Evolutionary conservation across 2,888 invertebrate genomes (phyloP).

Genomic region (Pyrrhia umbra): DNA sequence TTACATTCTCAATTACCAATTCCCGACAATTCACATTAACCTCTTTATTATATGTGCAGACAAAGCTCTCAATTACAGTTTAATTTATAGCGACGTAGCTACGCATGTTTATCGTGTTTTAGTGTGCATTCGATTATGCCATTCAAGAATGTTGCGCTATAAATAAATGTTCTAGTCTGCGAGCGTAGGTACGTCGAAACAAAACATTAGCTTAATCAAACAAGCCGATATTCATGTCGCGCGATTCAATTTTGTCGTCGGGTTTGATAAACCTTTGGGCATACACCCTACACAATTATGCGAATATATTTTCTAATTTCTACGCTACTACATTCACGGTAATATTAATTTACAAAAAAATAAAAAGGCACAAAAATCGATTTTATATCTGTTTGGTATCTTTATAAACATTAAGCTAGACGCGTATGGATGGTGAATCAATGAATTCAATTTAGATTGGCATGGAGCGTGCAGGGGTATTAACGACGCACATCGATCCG

Average conservation of each 20-base stretch:
- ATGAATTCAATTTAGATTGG: constrained; percentile 81
- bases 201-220: constrained; percentile 53
- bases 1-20: constrained; percentile 3
- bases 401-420: constrained; percentile 23
- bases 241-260: constrained; percentile 47
- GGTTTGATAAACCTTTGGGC: constrained; percentile 52
- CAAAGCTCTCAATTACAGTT: constrained; percentile 23
- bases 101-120: constrained; percentile 29
- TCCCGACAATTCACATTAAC: constrained; percentile 10
- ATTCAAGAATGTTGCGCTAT: constrained; percentile 46
- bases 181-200: constrained; percentile 36
- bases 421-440: constrained; percentile 65
- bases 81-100: constrained; percentile 19
- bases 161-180: constrained; percentile 46
- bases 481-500: constrained; percentile 83
- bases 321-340: constrained; percentile 14
- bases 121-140: constrained; percentile 43
- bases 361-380: background rate
- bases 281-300: constrained; percentile 37
- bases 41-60: constrained; percentile 21
- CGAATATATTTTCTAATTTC: constrained; percentile 42
- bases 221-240: constrained; percentile 38
- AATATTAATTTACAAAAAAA: background rate
- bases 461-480: constrained; percentile 75
- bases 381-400: background rate